Evolutionary conservation across 2,888 invertebrate genomes (phyloP).

Genomic region (Leucoptera coffeella): DNA sequence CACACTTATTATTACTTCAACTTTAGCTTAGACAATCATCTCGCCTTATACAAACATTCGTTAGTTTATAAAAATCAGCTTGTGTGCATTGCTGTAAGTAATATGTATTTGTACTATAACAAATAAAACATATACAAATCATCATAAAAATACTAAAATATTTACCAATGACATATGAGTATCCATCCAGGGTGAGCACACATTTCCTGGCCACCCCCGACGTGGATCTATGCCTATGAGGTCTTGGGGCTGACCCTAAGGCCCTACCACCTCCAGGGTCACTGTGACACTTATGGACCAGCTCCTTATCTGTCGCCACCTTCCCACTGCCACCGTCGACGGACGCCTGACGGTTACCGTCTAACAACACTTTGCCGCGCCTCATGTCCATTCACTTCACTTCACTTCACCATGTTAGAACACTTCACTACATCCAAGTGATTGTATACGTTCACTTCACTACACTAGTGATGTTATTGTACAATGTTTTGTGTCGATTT

Average conservation of each 20-base stretch:
- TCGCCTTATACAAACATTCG: too few relatives aligned
- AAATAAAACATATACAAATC: too few relatives aligned
- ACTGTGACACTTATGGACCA: slow-evolving; percentile 63
- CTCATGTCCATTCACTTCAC: slow-evolving; percentile 17
- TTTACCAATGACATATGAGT: slow-evolving; percentile 85
- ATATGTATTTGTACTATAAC: too few relatives aligned
- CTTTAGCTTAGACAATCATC: too few relatives aligned
- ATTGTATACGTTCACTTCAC: background rate
- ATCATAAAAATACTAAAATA: too few relatives aligned
- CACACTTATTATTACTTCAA: too few relatives aligned
- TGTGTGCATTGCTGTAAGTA: too few relatives aligned
- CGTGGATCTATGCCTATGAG: slow-evolving; percentile 33
- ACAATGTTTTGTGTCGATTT: background rate
- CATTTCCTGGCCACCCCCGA: slow-evolving; percentile 66
- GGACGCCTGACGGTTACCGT: slow-evolving; percentile 41
- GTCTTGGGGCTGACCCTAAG: slow-evolving; percentile 26
- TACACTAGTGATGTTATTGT: background rate
- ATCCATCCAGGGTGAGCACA: slow-evolving; percentile 78
- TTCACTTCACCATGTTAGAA: slow-evolving; percentile 18
- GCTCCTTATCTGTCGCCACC: slow-evolving; percentile 48
- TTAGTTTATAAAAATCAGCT: too few relatives aligned
- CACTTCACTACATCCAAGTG: slow-evolving; percentile 1
- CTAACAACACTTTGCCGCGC: slow-evolving; percentile 39
- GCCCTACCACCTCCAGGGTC: slow-evolving; percentile 56
- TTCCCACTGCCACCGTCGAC: slow-evolving; percentile 33